Evolutionary conservation across 2,888 invertebrate species (phyloP).

Genomic region (Xestia rhomboidea): DNA sequence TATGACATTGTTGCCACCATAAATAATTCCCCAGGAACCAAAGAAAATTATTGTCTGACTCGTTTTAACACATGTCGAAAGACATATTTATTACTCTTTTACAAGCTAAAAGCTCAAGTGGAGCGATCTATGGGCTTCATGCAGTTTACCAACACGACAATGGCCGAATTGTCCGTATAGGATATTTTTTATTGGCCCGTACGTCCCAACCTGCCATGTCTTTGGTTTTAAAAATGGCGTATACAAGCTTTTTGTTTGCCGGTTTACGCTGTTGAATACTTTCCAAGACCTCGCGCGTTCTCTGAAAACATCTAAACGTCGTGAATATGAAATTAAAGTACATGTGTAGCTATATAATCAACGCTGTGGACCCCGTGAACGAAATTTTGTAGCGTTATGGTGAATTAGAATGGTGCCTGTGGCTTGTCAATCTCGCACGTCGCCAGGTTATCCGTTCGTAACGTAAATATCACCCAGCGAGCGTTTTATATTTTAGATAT

Average conservation of each 20-base stretch:
- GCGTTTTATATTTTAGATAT: slow-evolving; percentile 90
- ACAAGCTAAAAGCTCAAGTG: slow-evolving; percentile 88
- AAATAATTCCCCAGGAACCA: slow-evolving; percentile 73
- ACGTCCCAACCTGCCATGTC: slow-evolving; percentile 90
- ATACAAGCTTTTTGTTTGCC: slow-evolving; percentile 92
- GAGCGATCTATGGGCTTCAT: slow-evolving; percentile 90
- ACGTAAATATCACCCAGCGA: slow-evolving; percentile 89
- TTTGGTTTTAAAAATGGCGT: slow-evolving; percentile 92
- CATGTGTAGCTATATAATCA: slow-evolving; percentile 90
- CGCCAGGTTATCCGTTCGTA: slow-evolving; percentile 89
- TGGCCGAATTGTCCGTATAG: slow-evolving; percentile 90
- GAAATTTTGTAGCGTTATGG: slow-evolving; percentile 89
- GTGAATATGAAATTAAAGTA: slow-evolving; percentile 90
- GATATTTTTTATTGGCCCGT: slow-evolving; percentile 90
- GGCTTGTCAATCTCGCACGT: slow-evolving; percentile 90
- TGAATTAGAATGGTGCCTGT: slow-evolving; percentile 91
- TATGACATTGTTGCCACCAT: slow-evolving; percentile 74
- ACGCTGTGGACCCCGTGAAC: slow-evolving; percentile 88
- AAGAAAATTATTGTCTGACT: slow-evolving; percentile 83
- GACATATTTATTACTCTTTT: slow-evolving; percentile 89
- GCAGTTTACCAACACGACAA: slow-evolving; percentile 91
- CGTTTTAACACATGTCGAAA: slow-evolving; percentile 89
- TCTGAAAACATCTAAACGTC: slow-evolving; percentile 84
- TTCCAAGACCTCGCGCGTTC: slow-evolving; percentile 85
- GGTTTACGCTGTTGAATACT: slow-evolving; percentile 90